phyloP scores from a whole-genome alignment of 2,888 invertebrate genomes.

The Troglohyphantes excavatus region DNA sequence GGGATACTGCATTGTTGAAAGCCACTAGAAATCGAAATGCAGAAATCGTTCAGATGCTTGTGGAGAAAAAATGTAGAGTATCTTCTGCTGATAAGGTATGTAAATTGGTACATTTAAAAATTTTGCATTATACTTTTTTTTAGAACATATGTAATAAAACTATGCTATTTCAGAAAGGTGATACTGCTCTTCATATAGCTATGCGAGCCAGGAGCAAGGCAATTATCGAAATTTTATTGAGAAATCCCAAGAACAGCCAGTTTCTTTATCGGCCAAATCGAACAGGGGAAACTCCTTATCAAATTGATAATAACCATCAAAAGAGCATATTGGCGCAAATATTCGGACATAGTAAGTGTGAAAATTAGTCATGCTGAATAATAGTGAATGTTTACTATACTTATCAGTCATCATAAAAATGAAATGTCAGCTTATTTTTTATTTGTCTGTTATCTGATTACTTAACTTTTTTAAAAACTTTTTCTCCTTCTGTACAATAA shows the following conservation, averaged over 20 bases:
- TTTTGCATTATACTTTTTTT: not conserved
- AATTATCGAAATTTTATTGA: slow-evolving; percentile 94
- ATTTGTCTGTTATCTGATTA: no score
- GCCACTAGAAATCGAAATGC: slow-evolving; percentile 95
- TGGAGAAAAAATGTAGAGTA: slow-evolving; percentile 96
- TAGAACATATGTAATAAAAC: not conserved
- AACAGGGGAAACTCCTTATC: slow-evolving; percentile 97
- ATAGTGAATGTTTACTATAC: no score
- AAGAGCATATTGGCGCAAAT: slow-evolving; percentile 97
- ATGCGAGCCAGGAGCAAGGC: slow-evolving; percentile 95
- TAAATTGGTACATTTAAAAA: not conserved
- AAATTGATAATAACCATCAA: slow-evolving; percentile 96
- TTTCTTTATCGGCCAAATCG: slow-evolving; percentile 96
- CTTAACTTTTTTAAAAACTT: no score
- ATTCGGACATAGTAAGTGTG: slow-evolving; percentile 91
- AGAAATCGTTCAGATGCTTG: slow-evolving; percentile 93
- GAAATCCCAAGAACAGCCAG: slow-evolving; percentile 98
- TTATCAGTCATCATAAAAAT: no score
- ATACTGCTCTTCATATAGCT: slow-evolving; percentile 97
- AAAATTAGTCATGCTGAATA: not conserved
- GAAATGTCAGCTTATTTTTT: no score
- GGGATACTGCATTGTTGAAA: slow-evolving; percentile 95
- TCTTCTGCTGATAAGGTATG: slow-evolving; percentile 86
- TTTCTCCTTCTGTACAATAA: no score
- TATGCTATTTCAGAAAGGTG: slow-evolving; percentile 86